Evolutionary conservation across 1,140 invertebrate genomes (phyloP), one percentile per base, ranked within the genome.

Genomic region (Andricus grossulariae): DNA sequence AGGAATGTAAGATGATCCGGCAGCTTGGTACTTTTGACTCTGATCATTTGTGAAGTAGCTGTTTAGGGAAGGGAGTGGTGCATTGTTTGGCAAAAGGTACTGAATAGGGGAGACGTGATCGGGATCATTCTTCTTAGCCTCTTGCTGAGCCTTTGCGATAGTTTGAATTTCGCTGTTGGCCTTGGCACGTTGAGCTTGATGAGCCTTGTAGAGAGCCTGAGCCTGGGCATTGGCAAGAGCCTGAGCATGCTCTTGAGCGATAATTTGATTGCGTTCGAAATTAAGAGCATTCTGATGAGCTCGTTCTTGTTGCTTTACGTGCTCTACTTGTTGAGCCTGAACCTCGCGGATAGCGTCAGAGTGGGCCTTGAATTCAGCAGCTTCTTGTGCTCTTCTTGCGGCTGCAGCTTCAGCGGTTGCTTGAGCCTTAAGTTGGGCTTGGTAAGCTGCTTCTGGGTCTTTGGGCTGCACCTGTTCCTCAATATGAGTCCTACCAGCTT

Each of bases 191-290:
- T 86, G 85, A 32, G 86, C 83, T 15, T 88, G 87, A 72, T 89
- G 88, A 32, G 82, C 79, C 32, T 91, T 90, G 66, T 88, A 91
- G 6, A 92, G 78, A 10, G 88, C 90, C 16, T 87, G 80, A 0
- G 91, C 91, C 75, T 92, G 90, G 3, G 90, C 90, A 57, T 91
- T 87, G 0, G 90, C 90, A 0, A 91, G 0, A 2, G 88, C 90
- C 71, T 92, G 91, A n/a, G 91, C 90, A 1, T 89, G 86, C 5
- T 85, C 90, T 32, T 90, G 90, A 0, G 90, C 91, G 7, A 86
- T 85, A 6, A 85, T 21, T 54, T 91, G 90, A 78, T 90, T 90
- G 21, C 88, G 88, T 66, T 92, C 90, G 13, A 90, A 91, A 55
- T 86, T 86, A 10, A 91, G 72, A 13, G 90, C 90, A 45, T 88